phyloP scores from a whole-genome alignment of 2,797 vertebrate species.

The Capromys pilorides region DNA sequence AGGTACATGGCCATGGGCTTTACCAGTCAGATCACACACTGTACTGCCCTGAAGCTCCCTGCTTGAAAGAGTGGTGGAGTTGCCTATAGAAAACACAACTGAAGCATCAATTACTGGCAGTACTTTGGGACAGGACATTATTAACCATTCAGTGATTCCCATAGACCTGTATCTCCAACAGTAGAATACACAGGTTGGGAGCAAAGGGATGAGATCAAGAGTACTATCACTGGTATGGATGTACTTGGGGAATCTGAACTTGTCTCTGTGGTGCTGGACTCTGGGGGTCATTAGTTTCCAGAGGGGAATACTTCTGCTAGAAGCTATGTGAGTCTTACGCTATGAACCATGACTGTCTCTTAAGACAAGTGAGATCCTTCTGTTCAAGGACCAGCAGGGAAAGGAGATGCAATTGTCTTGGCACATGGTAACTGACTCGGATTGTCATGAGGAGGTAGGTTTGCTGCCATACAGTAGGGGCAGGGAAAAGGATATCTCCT shows the following conservation, averaged over 20 bases:
- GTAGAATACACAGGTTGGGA: not conserved
- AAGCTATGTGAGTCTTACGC: slow-evolving; percentile 3
- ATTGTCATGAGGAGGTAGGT: not conserved
- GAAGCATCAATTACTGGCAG: not conserved
- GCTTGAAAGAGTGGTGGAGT: not conserved
- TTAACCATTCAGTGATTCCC: not conserved
- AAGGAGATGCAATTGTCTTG: not conserved
- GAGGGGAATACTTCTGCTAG: not conserved
- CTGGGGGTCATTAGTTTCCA: not conserved
- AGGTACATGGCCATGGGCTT: not conserved
- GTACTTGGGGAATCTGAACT: not conserved
- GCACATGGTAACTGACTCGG: not conserved
- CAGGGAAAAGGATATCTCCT: not conserved
- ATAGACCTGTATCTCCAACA: not conserved
- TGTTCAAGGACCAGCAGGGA: not conserved
- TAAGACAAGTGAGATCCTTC: not conserved
- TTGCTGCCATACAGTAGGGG: not conserved
- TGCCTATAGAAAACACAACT: not conserved
- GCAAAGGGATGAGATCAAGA: not conserved
- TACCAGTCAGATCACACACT: not conserved
- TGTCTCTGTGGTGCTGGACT: not conserved
- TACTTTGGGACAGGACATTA: not conserved
- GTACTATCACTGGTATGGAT: not conserved
- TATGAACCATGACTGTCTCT: not conserved
- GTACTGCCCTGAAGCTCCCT: not conserved